Percentiles rank a stretch among this genome's conserved stretches.
phyloP scores from a whole-genome alignment of 2,888 invertebrate species.

The Andrena haemorrhoa region DNA sequence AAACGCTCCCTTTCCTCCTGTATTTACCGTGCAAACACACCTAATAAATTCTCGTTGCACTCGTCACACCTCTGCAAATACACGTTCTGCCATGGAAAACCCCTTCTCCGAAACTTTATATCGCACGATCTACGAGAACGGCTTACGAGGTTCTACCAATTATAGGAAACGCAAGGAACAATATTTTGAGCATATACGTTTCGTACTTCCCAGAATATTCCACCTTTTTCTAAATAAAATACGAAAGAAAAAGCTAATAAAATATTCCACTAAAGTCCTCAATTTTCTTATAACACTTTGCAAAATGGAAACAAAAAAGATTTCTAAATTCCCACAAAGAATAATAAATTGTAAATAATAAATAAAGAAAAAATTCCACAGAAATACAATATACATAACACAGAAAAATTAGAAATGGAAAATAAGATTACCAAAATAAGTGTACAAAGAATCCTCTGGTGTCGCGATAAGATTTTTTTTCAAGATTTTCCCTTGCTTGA shows the following conservation, averaged over 20 bases:
- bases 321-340: background rate
- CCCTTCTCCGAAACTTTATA: conserved; percentile 7
- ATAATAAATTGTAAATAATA: background rate
- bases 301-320: no score
- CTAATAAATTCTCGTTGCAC: conserved; percentile 53
- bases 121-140: conserved; percentile 3
- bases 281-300: no score
- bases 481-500: conserved; percentile 7
- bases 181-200: background rate
- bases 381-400: background rate
- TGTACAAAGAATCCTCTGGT: background rate
- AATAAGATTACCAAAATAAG: background rate
- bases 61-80: conserved; percentile 51
- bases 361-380: background rate
- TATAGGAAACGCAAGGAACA: background rate
- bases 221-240: no score
- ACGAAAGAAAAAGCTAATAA: no score
- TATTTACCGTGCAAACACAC: conserved; percentile 56
- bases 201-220: background rate
- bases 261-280: no score
- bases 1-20: conserved; percentile 47
- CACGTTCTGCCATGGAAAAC: conserved; percentile 20
- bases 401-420: background rate
- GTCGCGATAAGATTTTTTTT: conserved; percentile 8
- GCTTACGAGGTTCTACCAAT: background rate